Evolutionary conservation across 2,113 vertebrate species (phyloP), one percentile per base, ranked within the genome.

Genomic region (Ceyx melanurus): DNA sequence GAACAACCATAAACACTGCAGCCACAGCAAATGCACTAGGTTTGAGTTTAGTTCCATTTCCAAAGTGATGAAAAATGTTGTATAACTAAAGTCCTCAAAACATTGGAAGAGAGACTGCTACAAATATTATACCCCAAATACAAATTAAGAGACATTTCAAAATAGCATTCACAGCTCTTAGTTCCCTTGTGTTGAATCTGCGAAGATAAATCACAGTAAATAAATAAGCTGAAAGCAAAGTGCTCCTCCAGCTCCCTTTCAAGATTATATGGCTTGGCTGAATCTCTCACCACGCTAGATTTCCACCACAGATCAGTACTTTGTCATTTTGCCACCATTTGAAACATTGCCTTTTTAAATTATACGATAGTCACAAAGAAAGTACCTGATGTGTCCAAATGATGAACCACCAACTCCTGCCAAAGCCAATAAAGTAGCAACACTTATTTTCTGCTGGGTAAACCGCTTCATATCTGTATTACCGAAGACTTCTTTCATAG

Each of bases 311-410:
- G 62, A 93, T 78, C 31, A 42, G 50, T 29, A 72, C 40, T 93
- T 72, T 82, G 74, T 65, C 83, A 89, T 83, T 85, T 92, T 95
- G 77, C 89, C 80, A 94, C 73, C 28, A 43, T 92, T 58, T 84
- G 85, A 95, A 92, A 80, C 31, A 87, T 9, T 72, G 67, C 28
- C 58, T 87, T 58, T 91, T 90, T 74, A 93, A 96, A 94, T 92
- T 82, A 77, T 23, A 54, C 3, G 2, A 80, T 28, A 92, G 35
- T 73, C 33, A 54, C 64, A 74, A 60, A 62, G 22, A 51, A 95
- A 94, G 45, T 60, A 85, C 57, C 73, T 80, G 56, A 89, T 82
- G 82, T 90, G 86, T 96, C 81, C 89, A 90, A 94, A 94, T 85
- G 74, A 96, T 91, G 56, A 96, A 93, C 93, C 33, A 58, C 33